Evolutionary conservation across 1,140 invertebrate species (phyloP), one percentile per base, ranked within the genome.

Genomic region (Tribolium madens): DNA sequence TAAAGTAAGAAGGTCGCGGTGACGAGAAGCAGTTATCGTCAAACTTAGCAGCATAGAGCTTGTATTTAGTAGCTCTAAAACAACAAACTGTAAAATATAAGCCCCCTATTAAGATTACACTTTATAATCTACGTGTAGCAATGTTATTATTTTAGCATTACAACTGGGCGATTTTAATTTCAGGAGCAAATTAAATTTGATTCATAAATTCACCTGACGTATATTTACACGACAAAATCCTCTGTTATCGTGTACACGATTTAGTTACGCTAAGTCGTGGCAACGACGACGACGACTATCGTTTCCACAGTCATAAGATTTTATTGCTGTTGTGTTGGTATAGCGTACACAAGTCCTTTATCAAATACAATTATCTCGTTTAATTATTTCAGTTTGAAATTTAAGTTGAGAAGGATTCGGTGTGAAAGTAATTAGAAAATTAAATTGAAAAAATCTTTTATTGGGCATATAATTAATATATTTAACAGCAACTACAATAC

Each of bases 401-500:
- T 50, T 50, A 50, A 50, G 13, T 17, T 50, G 12, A 50, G 12
- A 17, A 3, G n/a, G 17, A 57, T 14, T 57, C 21, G 52, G 48
- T 73, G 52, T 74, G 31, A 68, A 48, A 18, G 52, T 74, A 79
- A 79, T 36, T 52, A n/a, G 18, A 46, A 33, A 73, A 75, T 76
- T 79, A 82, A 84, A 83, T 84, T 85, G 82, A 80, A 85, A 84
- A 84, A 85, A 84, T 84, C 80, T 77, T 84, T 84, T 85, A 85
- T 86, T 85, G 81, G 83, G 83, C 83, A 86, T 86, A 84, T 86
- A 84, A 83, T 73, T 85, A 84, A 83, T 81, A 83, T 83, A 82
- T 85, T 85, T 84, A 86, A 85, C 85, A 86, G 84, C 84, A 86
- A 84, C 84, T 86, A 86, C 85, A 84, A 86, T 86, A 86, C 85